Conservation (phyloP, 2,797 vertebrate genomes). For the Botia almorhae region DNA sequence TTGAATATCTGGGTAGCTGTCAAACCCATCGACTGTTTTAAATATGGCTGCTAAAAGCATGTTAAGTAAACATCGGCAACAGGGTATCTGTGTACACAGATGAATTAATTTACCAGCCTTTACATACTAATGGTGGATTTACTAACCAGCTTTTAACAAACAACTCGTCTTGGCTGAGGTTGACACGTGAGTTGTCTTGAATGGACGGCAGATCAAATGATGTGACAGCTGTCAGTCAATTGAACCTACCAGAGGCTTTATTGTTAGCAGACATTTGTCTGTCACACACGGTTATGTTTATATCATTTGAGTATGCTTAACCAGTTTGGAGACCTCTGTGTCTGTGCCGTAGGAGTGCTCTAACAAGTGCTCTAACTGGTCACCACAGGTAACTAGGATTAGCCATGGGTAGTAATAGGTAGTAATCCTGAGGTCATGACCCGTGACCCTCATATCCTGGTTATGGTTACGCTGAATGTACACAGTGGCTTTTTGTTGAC, state of each 20-base stretch:
- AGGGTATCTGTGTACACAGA: background rate
- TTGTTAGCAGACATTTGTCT: no score
- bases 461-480: background rate
- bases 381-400: no score
- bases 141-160: background rate
- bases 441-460: background rate
- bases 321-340: background rate
- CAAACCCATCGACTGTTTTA: background rate
- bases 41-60: background rate
- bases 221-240: background rate
- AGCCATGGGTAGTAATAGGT: no score
- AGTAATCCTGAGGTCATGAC: no score
- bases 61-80: background rate
- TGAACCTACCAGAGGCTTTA: no score
- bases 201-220: background rate
- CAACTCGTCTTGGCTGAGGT: background rate
- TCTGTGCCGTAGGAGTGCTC: background rate
- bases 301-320: background rate
- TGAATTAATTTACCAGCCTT: background rate
- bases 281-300: background rate
- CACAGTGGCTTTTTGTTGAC: conserved; percentile 8
- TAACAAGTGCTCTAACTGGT: background rate
- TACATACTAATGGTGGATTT: background rate
- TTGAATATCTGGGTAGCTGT: no score
- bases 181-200: background rate